phyloP scores from a whole-genome alignment of 2,797 vertebrate genomes.

The Mallotus villosus region DNA sequence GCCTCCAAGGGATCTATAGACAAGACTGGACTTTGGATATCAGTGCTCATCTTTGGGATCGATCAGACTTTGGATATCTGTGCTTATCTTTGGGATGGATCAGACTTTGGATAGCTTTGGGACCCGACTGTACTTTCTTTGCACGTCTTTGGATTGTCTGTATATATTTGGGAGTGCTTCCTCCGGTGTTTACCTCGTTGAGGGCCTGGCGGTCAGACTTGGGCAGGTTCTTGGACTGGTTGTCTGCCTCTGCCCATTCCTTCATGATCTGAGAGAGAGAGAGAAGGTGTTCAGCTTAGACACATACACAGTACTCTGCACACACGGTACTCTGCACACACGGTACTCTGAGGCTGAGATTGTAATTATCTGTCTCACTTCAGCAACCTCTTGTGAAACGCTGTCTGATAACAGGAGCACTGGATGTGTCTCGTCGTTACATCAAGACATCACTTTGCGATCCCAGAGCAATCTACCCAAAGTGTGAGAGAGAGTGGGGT shows the following conservation, averaged over 20 bases:
- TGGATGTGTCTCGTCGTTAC: not conserved
- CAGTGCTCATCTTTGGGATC: slow-evolving; percentile 11
- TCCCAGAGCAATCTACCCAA: not conserved
- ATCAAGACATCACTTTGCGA: slow-evolving; percentile 3
- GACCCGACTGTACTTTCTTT: too few relatives aligned
- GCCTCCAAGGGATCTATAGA: too few relatives aligned
- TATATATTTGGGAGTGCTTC: too few relatives aligned
- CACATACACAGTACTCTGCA: not conserved
- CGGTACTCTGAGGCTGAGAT: not conserved
- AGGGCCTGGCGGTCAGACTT: slow-evolving; percentile 94
- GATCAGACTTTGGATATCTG: slow-evolving; percentile 23
- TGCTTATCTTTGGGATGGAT: slow-evolving; percentile 3
- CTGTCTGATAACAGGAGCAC: not conserved
- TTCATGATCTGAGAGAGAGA: slow-evolving; percentile 83
- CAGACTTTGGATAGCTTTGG: slow-evolving; percentile 15
- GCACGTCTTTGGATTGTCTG: too few relatives aligned
- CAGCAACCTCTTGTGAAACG: not conserved
- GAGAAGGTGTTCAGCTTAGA: not conserved
- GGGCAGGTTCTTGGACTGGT: slow-evolving; percentile 93
- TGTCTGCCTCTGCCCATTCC: slow-evolving; percentile 97
- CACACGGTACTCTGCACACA: not conserved
- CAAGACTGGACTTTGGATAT: slow-evolving; percentile 14
- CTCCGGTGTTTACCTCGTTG: slow-evolving; percentile 81
- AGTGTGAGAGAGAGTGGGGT: too few relatives aligned
- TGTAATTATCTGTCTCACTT: not conserved